Percentiles rank a stretch among this genome's conserved stretches.
Conservation (phyloP, 2,797 vertebrate genomes). For the Cephalopachus bancanus region DNA sequence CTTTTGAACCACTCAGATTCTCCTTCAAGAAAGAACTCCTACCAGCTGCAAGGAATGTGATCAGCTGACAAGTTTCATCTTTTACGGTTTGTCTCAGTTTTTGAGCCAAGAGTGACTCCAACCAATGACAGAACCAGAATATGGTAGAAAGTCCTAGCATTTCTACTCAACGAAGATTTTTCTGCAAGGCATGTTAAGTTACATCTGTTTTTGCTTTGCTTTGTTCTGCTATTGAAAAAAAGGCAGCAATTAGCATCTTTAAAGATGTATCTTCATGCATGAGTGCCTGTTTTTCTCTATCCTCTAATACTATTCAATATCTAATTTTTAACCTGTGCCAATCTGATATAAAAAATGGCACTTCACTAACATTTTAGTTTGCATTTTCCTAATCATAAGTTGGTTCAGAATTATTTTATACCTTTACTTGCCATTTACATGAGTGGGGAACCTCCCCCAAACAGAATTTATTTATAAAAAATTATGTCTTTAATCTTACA, state of each 20-base stretch:
- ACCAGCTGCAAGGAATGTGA: not conserved
- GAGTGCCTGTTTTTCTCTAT: not conserved
- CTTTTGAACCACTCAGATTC: not conserved
- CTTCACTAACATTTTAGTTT: constrained; percentile 34
- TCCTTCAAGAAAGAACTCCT: not conserved
- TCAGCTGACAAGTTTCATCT: not conserved
- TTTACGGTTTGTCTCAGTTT: not conserved
- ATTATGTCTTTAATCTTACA: too few relatives aligned
- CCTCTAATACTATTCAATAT: not conserved
- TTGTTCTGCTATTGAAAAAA: not conserved
- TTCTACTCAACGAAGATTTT: not conserved
- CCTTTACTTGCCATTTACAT: not conserved
- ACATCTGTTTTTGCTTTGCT: not conserved
- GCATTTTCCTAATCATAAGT: not conserved
- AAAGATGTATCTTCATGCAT: not conserved
- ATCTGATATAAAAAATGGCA: not conserved
- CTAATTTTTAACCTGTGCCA: constrained; percentile 35
- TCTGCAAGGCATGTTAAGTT: not conserved
- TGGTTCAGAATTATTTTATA: constrained; percentile 15
- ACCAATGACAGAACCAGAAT: not conserved
- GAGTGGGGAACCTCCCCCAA: too few relatives aligned
- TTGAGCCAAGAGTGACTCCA: not conserved
- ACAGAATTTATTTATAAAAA: too few relatives aligned
- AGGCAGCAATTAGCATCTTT: not conserved
- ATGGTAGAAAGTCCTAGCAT: not conserved